phyloP scores from a whole-genome alignment of 2,797 vertebrate species.

The Darevskia nairensis region DNA sequence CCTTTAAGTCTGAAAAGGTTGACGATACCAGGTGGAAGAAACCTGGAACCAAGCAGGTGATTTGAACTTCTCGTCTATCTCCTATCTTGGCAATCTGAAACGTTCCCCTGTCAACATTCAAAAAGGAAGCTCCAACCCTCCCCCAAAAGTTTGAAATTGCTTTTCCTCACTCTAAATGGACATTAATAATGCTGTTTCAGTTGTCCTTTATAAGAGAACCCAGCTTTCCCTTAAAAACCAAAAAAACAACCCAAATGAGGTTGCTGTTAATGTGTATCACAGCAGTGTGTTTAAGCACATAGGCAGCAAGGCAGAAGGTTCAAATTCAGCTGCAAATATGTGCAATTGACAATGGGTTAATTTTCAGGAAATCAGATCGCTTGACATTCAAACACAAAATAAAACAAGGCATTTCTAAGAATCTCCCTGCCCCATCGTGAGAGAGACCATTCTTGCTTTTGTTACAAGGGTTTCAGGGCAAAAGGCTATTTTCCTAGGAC shows the following conservation, averaged over 20 bases:
- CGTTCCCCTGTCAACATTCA: not conserved
- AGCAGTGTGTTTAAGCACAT: not conserved
- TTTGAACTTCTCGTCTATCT: not conserved
- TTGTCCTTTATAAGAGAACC: not conserved
- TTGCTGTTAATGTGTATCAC: not conserved
- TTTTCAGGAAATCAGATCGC: not conserved
- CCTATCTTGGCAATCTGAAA: not conserved
- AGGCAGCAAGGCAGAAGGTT: not conserved
- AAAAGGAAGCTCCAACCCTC: not conserved
- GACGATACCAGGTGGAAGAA: too few species aligned
- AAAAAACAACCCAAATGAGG: not conserved
- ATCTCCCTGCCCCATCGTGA: not conserved
- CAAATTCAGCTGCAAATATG: not conserved
- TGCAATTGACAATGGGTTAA: not conserved
- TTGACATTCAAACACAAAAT: not conserved
- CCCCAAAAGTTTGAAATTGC: not conserved
- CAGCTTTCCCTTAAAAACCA: not conserved
- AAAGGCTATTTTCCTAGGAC: not conserved
- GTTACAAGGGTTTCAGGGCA: too few species aligned
- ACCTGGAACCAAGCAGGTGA: not conserved
- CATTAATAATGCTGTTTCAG: not conserved
- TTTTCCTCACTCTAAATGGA: not conserved
- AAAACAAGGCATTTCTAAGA: not conserved
- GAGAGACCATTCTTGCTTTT: not conserved
- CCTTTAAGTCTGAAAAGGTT: too few species aligned